phyloP scores from a whole-genome alignment of 2,888 invertebrate genomes.

The Unio delphinus region DNA sequence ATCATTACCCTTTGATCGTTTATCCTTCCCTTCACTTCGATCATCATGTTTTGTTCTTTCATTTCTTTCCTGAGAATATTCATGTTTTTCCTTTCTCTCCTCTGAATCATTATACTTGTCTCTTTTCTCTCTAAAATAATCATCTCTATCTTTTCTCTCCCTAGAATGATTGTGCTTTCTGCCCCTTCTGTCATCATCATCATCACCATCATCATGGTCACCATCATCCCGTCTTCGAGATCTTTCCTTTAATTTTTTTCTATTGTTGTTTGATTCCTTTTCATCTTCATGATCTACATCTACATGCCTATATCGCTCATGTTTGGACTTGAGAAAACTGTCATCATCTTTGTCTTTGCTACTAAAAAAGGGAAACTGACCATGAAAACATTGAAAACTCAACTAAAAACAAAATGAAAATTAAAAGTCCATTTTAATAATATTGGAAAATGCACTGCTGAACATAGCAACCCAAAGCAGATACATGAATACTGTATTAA shows the following conservation, averaged over 20 bases:
- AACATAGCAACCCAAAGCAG: too few relatives aligned
- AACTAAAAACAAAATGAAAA: too few relatives aligned
- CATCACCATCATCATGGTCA: slow-evolving; percentile 13
- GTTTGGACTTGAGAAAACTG: slow-evolving; percentile 1
- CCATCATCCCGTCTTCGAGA: slow-evolving; percentile 17
- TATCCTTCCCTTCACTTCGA: slow-evolving; percentile 5
- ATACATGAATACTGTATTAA: too few relatives aligned
- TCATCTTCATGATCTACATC: slow-evolving; percentile 11
- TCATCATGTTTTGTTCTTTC: slow-evolving; percentile 8
- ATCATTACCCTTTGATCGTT: not conserved
- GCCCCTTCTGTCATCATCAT: slow-evolving; percentile 20
- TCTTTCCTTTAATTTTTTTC: slow-evolving; percentile 3
- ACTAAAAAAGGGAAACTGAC: too few relatives aligned
- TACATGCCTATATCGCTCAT: slow-evolving; percentile 8
- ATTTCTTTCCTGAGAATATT: slow-evolving; percentile 3
- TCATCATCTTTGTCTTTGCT: slow-evolving; percentile 10
- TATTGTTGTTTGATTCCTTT: slow-evolving; percentile 6
- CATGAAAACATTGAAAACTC: too few relatives aligned
- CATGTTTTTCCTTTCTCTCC: slow-evolving; percentile 1
- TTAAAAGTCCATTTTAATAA: too few relatives aligned
- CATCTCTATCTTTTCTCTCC: slow-evolving; percentile 5
- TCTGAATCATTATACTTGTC: slow-evolving; percentile 17
- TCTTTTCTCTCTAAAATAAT: slow-evolving; percentile 1
- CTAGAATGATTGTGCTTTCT: slow-evolving; percentile 4
- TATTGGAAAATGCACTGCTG: too few relatives aligned